Base-by-base conservation (phyloP, 2,888 invertebrate species). In the Drosophila tanythrix region DNA sequence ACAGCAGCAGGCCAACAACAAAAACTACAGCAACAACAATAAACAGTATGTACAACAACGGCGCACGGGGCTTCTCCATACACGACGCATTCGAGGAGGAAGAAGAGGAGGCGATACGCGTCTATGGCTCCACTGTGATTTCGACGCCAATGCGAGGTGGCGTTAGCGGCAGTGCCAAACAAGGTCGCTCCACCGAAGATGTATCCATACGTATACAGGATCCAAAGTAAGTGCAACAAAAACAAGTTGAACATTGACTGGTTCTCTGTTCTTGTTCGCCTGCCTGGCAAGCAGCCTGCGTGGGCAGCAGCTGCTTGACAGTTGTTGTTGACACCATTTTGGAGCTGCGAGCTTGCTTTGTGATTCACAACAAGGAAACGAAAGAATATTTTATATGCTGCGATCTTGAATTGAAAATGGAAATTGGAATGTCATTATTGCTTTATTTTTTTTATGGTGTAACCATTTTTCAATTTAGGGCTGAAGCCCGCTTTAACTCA, bases 41-140 rank as follows among this genome's bases (percentile, higher is more conserved):
- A 70, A 78, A 68, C 66, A 79, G 52, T 55, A 88, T 88, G 88
- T 89, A 88, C 81, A 91, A 88, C 80, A 89, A 89, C 81, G 87
- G 90, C 52, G 70, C 86, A 46, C 60, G 90, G 78, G 87, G 96
- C 81, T 97, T 97, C 93, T 96, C 96, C 59, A 97, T 97, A 87
- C 97, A 97, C 93, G 97, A 97, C 93, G 97, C 97, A 18, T 97
- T 97, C 91, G 97, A 97, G 91, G 97, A 97, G 91, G 97, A 97
- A 92, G 96, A 96, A 55, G 97, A 97, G 90, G 97, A 97, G 92
- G 96, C 96, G 64, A 95, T 97, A 87, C 95, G 96, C 91, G 96
- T 97, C 55, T 97, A 97, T 92, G 97, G 97, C 57, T 95, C 96
- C 59, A 96, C 96, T 57, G 95, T 95, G 76, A 95, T 96, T 92